These are phyloP conservation scores for Axis porcinus DNA, from an alignment of 2,113 vertebrate genomes.

Conservation along the genomic window DNA sequence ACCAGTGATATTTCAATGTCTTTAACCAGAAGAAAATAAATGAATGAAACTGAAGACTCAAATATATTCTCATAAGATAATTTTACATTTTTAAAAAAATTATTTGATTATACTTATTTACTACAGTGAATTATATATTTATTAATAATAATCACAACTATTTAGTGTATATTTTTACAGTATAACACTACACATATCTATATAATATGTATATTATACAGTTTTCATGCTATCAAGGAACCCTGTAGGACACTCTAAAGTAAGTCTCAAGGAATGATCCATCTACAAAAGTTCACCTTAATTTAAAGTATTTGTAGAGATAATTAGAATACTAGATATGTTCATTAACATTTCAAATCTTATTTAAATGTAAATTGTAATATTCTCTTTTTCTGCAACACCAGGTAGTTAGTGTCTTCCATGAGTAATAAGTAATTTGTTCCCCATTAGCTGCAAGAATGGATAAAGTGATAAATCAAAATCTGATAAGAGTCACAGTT, in stretches of 20 bases:
- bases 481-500: slow-evolving; percentile 68
- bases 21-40: not conserved
- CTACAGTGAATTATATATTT: not conserved
- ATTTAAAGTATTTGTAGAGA: slow-evolving; percentile 84
- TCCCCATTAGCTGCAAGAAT: slow-evolving; percentile 79
- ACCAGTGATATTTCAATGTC: not conserved
- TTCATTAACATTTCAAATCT: slow-evolving; percentile 91
- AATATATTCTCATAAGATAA: not conserved
- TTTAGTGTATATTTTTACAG: not conserved
- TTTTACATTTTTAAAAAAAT: not conserved
- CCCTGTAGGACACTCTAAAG: not conserved
- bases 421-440: slow-evolving; percentile 87
- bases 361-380: slow-evolving; percentile 91
- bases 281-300: slow-evolving; percentile 80
- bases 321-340: slow-evolving; percentile 84
- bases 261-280: slow-evolving; percentile 72
- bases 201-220: not conserved
- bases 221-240: not conserved
- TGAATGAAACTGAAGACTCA: not conserved
- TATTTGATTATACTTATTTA: not conserved
- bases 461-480: slow-evolving; percentile 80
- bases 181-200: not conserved
- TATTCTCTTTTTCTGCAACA: slow-evolving; percentile 84
- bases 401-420: slow-evolving; percentile 85
- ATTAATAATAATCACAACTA: not conserved